Conservation (phyloP, 2,797 vertebrate species). For the Fratercula arctica region DNA sequence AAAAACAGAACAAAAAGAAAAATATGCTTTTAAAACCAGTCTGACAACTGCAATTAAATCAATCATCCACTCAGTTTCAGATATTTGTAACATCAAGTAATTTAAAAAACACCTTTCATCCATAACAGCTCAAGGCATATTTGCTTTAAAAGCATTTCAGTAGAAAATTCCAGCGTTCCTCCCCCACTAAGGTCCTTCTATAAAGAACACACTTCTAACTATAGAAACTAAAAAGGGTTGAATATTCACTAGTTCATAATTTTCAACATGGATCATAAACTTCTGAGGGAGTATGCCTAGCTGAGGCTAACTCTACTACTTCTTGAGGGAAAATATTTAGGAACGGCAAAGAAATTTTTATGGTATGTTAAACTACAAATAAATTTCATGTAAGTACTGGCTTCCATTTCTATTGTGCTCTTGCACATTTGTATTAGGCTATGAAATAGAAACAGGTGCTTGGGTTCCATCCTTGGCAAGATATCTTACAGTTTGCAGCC, state of each 20-base stretch:
- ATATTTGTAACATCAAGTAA: constrained; percentile 53
- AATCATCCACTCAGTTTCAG: constrained; percentile 38
- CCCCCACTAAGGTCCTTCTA: not conserved
- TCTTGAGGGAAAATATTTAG: not conserved
- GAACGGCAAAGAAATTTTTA: not conserved
- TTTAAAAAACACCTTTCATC: constrained; percentile 60
- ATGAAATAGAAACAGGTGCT: not conserved
- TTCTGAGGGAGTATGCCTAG: not conserved
- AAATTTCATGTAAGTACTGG: not conserved
- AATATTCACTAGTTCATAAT: not conserved
- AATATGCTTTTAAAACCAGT: constrained; percentile 30
- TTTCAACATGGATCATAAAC: not conserved
- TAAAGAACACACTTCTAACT: not conserved
- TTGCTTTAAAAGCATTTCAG: constrained; percentile 44
- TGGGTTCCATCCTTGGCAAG: not conserved
- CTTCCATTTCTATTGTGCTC: not conserved
- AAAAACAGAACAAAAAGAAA: constrained; percentile 44
- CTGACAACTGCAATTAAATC: constrained; percentile 61
- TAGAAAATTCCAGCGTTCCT: constrained; percentile 45
- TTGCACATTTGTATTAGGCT: not conserved
- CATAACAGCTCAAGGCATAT: constrained; percentile 26
- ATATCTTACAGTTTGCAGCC: not conserved
- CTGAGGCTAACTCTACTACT: not conserved
- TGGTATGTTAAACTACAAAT: not conserved
- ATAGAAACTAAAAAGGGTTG: not conserved